Evolutionary conservation across 2,797 vertebrate species (phyloP).

Genomic region (Phalloptychus januarius): DNA sequence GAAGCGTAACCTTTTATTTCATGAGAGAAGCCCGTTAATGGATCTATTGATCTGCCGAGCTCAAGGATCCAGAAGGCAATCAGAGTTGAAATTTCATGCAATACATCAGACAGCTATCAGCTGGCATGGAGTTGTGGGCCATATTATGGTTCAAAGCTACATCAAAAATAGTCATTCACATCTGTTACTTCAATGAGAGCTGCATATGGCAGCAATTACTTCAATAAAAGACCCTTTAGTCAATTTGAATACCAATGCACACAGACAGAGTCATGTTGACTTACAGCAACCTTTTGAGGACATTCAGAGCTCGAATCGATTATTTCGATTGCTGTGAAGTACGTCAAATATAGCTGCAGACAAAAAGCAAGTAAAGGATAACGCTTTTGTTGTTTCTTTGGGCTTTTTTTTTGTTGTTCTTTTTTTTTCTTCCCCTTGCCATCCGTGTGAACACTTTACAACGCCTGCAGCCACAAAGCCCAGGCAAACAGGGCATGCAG

Average conservation of each 20-base stretch:
- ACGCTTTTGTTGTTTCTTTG: slow-evolving; percentile 22
- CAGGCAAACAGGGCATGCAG: slow-evolving; percentile 50
- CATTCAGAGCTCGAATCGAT: slow-evolving; percentile 77
- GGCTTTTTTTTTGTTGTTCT: not conserved
- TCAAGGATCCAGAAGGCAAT: slow-evolving; percentile 87
- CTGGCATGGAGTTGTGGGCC: slow-evolving; percentile 80
- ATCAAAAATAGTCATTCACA: slow-evolving; percentile 87
- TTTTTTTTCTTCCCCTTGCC: slow-evolving; percentile 32
- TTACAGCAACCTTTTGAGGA: slow-evolving; percentile 79
- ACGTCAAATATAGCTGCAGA: slow-evolving; percentile 72
- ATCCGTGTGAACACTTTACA: slow-evolving; percentile 66
- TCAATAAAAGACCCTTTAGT: slow-evolving; percentile 79
- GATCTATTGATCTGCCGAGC: slow-evolving; percentile 84
- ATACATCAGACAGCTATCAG: slow-evolving; percentile 83
- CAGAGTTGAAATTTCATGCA: slow-evolving; percentile 81
- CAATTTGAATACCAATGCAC: slow-evolving; percentile 81
- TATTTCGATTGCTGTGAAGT: slow-evolving; percentile 72
- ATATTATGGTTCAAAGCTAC: slow-evolving; percentile 81
- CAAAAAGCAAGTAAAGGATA: slow-evolving; percentile 57
- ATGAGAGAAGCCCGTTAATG: slow-evolving; percentile 83
- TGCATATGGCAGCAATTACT: slow-evolving; percentile 84
- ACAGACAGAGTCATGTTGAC: slow-evolving; percentile 79
- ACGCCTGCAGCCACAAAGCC: slow-evolving; percentile 44
- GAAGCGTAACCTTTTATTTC: slow-evolving; percentile 84
- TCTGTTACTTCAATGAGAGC: slow-evolving; percentile 83